phyloP scores from a whole-genome alignment of 2,888 invertebrate species.

The Aquatica leii region DNA sequence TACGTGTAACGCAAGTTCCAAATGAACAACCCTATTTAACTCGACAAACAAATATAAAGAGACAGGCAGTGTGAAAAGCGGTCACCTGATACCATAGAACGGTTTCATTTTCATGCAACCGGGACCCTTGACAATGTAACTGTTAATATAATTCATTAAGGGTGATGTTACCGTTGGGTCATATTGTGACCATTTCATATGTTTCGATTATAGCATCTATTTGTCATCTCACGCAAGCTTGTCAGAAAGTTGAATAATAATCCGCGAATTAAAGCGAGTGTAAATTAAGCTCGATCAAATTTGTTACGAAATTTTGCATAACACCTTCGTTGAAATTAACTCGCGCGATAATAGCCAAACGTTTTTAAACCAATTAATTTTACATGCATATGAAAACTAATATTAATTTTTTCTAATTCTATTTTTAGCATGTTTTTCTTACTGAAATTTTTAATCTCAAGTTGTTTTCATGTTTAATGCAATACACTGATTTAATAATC shows the following conservation, averaged over 20 bases:
- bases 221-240: constrained; percentile 29
- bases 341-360: constrained; percentile 2
- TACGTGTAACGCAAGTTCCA: constrained; percentile 31
- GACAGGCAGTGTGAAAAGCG: constrained; percentile 36
- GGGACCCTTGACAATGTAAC: constrained; percentile 37
- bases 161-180: constrained; percentile 45
- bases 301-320: constrained; percentile 23
- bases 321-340: constrained; percentile 11
- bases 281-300: constrained; percentile 26
- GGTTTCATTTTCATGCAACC: constrained; percentile 37
- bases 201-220: constrained; percentile 36
- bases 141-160: constrained; percentile 47
- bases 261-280: constrained; percentile 8
- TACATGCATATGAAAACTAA: neutral
- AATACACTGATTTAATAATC: neutral
- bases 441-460: too few species aligned
- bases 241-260: constrained; percentile 32
- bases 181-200: constrained; percentile 37
- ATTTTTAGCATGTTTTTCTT: too few species aligned
- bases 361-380: neutral
- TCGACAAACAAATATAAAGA: constrained; percentile 39
- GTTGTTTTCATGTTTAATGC: too few species aligned
- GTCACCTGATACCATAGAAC: constrained; percentile 33
- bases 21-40: constrained; percentile 37
- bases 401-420: too few species aligned